These are phyloP conservation scores for Dascyllus trimaculatus DNA, from an alignment of 2,113 vertebrate genomes.

Conservation along the genomic window DNA sequence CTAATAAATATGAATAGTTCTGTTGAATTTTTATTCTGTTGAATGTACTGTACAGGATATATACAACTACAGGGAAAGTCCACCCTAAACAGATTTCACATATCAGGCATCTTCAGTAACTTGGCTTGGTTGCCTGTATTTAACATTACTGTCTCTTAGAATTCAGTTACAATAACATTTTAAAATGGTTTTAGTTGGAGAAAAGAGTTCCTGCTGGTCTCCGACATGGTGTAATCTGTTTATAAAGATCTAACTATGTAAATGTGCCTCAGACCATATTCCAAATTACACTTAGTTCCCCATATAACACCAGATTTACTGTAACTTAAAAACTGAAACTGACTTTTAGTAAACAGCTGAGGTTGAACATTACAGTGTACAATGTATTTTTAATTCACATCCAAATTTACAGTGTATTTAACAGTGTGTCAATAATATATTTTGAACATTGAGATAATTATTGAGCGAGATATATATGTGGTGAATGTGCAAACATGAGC, in stretches of 20 bases:
- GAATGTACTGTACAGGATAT: constrained; percentile 53
- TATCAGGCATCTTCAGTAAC: neutral
- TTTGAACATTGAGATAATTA: constrained; percentile 60
- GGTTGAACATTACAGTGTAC: constrained; percentile 42
- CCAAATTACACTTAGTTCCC: constrained; percentile 10
- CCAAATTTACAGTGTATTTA: constrained; percentile 59
- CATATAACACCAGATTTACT: constrained; percentile 7
- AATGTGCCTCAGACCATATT: constrained; percentile 33
- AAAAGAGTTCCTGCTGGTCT: too few relatives aligned
- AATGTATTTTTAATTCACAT: constrained; percentile 72
- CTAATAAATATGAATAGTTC: constrained; percentile 30
- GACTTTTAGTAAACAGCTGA: constrained; percentile 26
- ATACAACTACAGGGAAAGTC: constrained; percentile 6
- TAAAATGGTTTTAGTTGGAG: neutral
- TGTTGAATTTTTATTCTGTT: constrained; percentile 36
- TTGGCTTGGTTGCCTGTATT: constrained; percentile 1
- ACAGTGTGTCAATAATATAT: constrained; percentile 65
- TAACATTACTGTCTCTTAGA: neutral
- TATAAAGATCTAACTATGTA: constrained; percentile 15
- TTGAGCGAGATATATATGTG: constrained; percentile 44
- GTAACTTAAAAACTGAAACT: constrained; percentile 6
- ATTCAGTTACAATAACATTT: neutral
- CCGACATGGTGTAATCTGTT: neutral
- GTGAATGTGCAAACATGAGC: constrained; percentile 51
- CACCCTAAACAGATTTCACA: neutral